Evolutionary conservation across 2,113 vertebrate genomes (phyloP), one percentile per base, ranked within the genome.

Genomic region (Rhea americana): DNA sequence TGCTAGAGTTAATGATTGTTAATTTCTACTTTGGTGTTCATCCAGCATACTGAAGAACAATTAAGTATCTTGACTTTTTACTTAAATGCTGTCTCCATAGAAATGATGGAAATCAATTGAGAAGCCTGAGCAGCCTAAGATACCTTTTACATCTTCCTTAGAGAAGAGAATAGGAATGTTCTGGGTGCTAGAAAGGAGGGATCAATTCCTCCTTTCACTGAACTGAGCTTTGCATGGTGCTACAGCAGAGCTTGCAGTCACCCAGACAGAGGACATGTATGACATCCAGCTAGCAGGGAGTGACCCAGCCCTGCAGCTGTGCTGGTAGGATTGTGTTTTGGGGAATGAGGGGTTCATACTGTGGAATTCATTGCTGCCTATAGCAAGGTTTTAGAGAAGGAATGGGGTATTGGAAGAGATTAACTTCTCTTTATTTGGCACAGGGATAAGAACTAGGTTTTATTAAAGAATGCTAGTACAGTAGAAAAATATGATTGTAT

Each of bases 1-100:
- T 85, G 56, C 80, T 90, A 72, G 79, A 94, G 91, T 91, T 73
- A 97, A 81, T 89, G 26, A 82, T 20, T 68, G 67, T 58, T 91
- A 91, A 22, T 81, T 93, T 95, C 91, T 94, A 81, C 81, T 91
- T 87, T 82, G 18, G 25, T 94, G 92, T 66, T 95, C 67, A 83
- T 89, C 68, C 75, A 79, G 58, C 90, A 80, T 58, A 59, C 35
- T 76, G 35, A 94, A 90, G 86, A 94, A 77, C 82, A 90, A 92
- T 61, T 56, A 88, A 91, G 47, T 65, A 83, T 68, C 78, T 93
- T 53, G 78, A 72, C 95, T 91, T 95, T 84, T 87, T 45, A 30
- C 85, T 93, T 73, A 89, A 84, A 73, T 35, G 61, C 32, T 12
- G 6, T 56, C 35, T 95, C 75, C 58, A 45, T 86, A 55, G 47